Evolutionary conservation across 2,797 vertebrate genomes (phyloP).

Genomic region (Phataginus tetradactyla): DNA sequence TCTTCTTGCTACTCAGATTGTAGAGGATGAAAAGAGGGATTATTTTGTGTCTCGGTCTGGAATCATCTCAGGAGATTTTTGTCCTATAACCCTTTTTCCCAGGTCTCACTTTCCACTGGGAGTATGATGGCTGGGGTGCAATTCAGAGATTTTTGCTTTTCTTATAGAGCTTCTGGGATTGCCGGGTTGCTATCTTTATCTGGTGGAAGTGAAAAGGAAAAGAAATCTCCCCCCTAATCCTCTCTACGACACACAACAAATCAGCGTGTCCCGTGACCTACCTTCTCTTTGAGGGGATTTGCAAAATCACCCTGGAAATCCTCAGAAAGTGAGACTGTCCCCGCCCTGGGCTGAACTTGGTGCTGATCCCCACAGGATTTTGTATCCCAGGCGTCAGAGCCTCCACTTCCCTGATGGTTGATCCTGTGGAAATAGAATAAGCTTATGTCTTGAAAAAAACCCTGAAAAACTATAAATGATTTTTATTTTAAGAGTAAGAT

Average conservation of each 20-base stretch:
- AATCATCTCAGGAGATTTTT: not conserved
- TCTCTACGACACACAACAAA: not conserved
- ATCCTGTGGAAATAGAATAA: not conserved
- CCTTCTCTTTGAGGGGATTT: not conserved
- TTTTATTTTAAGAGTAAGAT: conserved; percentile 17
- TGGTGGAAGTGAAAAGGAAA: not conserved
- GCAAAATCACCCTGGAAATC: not conserved
- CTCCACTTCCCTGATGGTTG: not conserved
- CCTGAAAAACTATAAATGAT: not conserved
- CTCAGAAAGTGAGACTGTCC: not conserved
- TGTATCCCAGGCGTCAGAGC: not conserved
- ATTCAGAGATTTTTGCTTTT: not conserved
- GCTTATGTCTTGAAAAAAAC: not conserved
- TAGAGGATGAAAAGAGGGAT: not conserved
- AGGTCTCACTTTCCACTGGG: not conserved
- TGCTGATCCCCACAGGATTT: not conserved
- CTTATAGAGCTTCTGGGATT: not conserved
- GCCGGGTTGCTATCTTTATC: not conserved
- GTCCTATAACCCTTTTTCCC: not conserved
- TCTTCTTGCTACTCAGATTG: not conserved
- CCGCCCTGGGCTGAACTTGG: not conserved
- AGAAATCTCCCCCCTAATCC: not conserved
- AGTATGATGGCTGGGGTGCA: not conserved
- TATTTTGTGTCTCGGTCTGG: not conserved
- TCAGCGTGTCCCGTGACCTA: not conserved